phyloP scores from a whole-genome alignment of 2,113 vertebrate species.

The Gnathonemus longibarbis region DNA sequence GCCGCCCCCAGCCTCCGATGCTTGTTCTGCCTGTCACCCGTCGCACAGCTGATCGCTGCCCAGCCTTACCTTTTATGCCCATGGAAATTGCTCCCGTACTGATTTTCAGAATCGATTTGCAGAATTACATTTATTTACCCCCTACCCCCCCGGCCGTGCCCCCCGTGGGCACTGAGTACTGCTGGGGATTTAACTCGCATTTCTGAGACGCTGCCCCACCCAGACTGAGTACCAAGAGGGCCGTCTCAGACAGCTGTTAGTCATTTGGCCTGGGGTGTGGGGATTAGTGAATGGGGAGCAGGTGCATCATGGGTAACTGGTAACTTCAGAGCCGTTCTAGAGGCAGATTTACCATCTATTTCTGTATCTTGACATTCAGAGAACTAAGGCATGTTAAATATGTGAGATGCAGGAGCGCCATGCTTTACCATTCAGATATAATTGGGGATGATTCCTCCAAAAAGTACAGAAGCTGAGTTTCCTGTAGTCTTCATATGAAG shows the following conservation, averaged over 20 bases:
- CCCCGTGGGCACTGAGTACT: neutral
- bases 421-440: neutral
- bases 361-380: neutral
- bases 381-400: neutral
- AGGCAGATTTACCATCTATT: neutral
- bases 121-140: conserved; percentile 38
- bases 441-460: neutral
- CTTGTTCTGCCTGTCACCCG: conserved; percentile 26
- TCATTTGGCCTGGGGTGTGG: neutral
- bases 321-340: neutral
- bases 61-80: conserved; percentile 36
- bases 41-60: conserved; percentile 34
- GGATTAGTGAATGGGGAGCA: neutral
- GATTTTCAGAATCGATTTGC: conserved; percentile 53
- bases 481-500: neutral
- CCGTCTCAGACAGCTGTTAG: neutral
- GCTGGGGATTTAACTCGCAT: neutral
- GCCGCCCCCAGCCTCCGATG: neutral
- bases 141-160: too few species aligned
- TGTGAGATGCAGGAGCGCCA: neutral
- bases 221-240: neutral
- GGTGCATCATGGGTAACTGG: neutral
- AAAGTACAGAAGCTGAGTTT: neutral
- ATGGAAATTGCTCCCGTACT: conserved; percentile 38
- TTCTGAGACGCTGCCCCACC: neutral